Evolutionary conservation across 2,113 vertebrate genomes (phyloP).

Genomic region (Eptatretus burgeri): DNA sequence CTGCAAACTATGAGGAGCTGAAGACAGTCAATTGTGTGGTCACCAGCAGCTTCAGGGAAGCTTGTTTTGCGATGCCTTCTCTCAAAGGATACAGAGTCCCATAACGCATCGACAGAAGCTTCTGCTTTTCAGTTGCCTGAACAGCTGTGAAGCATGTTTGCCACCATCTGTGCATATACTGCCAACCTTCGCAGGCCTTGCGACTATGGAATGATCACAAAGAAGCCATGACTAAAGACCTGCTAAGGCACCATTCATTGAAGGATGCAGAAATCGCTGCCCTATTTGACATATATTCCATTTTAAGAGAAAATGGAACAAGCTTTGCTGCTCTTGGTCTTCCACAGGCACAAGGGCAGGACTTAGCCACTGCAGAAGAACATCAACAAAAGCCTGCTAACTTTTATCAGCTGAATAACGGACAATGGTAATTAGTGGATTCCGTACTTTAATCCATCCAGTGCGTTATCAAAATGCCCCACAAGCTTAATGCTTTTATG

Average conservation of each 20-base stretch:
- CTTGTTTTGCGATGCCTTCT: not conserved
- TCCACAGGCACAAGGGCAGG: not conserved
- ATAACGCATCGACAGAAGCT: not conserved
- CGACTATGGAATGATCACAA: not conserved
- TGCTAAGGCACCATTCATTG: not conserved
- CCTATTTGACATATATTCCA: not conserved
- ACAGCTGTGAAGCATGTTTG: constrained; percentile 1
- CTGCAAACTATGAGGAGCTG: not conserved
- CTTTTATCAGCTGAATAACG: too few relatives aligned
- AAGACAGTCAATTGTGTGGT: not conserved
- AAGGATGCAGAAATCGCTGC: not conserved
- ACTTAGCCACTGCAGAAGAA: constrained; percentile 1
- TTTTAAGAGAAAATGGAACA: not conserved
- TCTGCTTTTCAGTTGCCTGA: not conserved
- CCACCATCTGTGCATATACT: constrained; percentile 2
- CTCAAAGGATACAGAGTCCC: too few relatives aligned
- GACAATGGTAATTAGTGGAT: too few relatives aligned
- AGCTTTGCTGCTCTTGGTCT: too few relatives aligned
- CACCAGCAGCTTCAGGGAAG: not conserved
- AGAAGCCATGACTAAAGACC: not conserved
- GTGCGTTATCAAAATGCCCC: too few relatives aligned
- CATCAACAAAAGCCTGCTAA: too few relatives aligned
- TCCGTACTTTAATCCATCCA: too few relatives aligned
- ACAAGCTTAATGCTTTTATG: too few relatives aligned
- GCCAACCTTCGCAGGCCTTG: not conserved